phyloP scores from a whole-genome alignment of 1,140 invertebrate species.

The Drosophila lacertosa region DNA sequence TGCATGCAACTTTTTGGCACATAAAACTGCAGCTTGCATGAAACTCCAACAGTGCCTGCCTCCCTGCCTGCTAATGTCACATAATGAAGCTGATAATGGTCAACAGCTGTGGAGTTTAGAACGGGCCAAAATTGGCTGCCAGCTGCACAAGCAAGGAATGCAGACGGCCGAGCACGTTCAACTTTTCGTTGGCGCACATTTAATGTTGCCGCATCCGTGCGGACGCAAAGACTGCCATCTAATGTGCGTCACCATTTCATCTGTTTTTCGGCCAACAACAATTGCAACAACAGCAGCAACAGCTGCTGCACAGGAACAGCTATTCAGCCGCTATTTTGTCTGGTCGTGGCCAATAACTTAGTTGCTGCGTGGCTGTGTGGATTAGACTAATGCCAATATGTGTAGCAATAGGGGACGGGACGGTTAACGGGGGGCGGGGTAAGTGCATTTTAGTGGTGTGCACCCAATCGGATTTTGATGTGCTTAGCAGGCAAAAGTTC shows the following conservation, averaged over 20 bases:
- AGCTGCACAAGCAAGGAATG: slow-evolving; percentile 38
- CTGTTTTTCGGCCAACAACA: slow-evolving; percentile 42
- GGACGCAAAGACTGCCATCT: slow-evolving; percentile 18
- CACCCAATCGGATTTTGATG: slow-evolving; percentile 69
- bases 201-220: slow-evolving; percentile 36
- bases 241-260: slow-evolving; percentile 68
- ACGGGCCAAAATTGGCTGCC: slow-evolving; percentile 33
- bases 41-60: neutral
- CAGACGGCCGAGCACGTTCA: slow-evolving; percentile 53
- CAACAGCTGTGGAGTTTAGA: slow-evolving; percentile 49
- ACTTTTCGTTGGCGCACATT: slow-evolving; percentile 67
- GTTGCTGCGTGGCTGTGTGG: slow-evolving; percentile 61
- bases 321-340: slow-evolving; percentile 19
- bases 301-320: slow-evolving; percentile 12
- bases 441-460: slow-evolving; percentile 64
- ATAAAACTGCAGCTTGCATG: slow-evolving; percentile 47
- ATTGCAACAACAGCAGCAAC: slow-evolving; percentile 6
- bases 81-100: slow-evolving; percentile 81
- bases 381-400: slow-evolving; percentile 79
- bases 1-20: slow-evolving; percentile 73
- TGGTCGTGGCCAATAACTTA: slow-evolving; percentile 62
- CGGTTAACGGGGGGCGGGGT: slow-evolving; percentile 1
- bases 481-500: slow-evolving; percentile 53
- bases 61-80: slow-evolving; percentile 67
- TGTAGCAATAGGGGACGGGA: slow-evolving; percentile 52